Percentiles rank a stretch among this genome's conserved stretches.
phyloP scores from a whole-genome alignment of 2,888 invertebrate genomes.

The Andrena flavipes region DNA sequence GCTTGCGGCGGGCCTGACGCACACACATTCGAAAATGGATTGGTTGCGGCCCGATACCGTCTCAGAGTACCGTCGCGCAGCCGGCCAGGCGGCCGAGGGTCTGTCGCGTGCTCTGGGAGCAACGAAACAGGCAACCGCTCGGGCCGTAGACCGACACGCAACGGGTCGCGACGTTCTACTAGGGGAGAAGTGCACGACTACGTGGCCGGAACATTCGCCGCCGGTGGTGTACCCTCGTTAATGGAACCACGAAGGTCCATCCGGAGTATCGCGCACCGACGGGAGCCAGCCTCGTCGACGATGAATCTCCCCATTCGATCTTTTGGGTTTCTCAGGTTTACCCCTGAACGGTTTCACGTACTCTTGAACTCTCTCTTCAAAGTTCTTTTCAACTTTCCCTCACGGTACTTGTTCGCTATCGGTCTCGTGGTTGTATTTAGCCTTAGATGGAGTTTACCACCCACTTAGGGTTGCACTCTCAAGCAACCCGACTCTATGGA shows the following conservation, averaged over 20 bases:
- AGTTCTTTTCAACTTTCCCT: too few species aligned
- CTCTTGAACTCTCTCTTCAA: too few species aligned
- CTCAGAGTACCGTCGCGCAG: not conserved
- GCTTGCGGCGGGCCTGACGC: not conserved
- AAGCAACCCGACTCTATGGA: constrained; percentile 62
- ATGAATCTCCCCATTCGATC: too few species aligned
- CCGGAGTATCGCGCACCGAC: too few species aligned
- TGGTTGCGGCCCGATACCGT: constrained; percentile 6
- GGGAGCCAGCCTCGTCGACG: too few species aligned
- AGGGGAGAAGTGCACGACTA: too few species aligned
- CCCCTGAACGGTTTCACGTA: too few species aligned
- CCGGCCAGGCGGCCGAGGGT: not conserved
- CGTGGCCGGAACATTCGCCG: too few species aligned
- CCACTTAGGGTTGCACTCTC: constrained; percentile 55
- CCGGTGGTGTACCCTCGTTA: too few species aligned
- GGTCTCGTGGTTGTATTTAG: constrained; percentile 59
- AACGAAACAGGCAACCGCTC: constrained; percentile 1
- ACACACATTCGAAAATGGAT: not conserved
- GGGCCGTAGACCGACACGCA: too few species aligned
- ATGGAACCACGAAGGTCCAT: too few species aligned
- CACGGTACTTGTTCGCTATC: constrained; percentile 56
- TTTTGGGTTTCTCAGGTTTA: constrained; percentile 77
- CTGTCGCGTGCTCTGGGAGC: not conserved
- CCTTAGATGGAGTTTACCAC: constrained; percentile 59
- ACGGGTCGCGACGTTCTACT: too few species aligned